Evolutionary conservation across 1,140 invertebrate species (phyloP).

Genomic region (Penaeus chinensis): DNA sequence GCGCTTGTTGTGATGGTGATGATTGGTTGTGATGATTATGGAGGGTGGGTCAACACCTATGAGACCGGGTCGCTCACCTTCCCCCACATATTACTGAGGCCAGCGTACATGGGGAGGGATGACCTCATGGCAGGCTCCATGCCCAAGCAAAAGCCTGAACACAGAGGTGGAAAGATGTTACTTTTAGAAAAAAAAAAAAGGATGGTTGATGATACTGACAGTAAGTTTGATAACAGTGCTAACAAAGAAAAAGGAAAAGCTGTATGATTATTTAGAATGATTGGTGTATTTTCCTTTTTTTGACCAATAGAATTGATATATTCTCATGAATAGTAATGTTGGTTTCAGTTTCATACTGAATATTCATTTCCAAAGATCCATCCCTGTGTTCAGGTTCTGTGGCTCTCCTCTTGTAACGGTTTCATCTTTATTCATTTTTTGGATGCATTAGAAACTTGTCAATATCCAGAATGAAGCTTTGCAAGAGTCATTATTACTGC

Average conservation of each 20-base stretch:
- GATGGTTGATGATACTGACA: no score
- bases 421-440: constrained; percentile 39
- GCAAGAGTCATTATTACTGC: constrained; percentile 47
- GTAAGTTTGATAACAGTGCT: no score
- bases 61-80: constrained; percentile 50
- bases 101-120: neutral
- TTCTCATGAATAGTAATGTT: no score
- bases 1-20: constrained; percentile 22
- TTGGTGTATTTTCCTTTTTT: no score
- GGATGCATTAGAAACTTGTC: constrained; percentile 43
- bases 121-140: neutral
- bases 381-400: constrained; percentile 34
- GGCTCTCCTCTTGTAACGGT: constrained; percentile 24
- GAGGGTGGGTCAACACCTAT: constrained; percentile 53
- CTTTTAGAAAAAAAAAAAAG: no score
- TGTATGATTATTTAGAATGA: no score
- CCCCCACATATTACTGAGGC: constrained; percentile 24
- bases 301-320: no score
- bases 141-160: constrained; percentile 20
- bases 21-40: constrained; percentile 23
- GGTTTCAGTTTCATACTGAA: no score
- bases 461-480: constrained; percentile 47
- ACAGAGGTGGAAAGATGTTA: no score
- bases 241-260: no score
- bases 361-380: neutral